A percentile compares a stretch with the other conserved stretches of the same genome.
These are phyloP conservation scores for Chesias legatella DNA, from an alignment of 2,888 invertebrate genomes.

Conservation along the genomic window DNA sequence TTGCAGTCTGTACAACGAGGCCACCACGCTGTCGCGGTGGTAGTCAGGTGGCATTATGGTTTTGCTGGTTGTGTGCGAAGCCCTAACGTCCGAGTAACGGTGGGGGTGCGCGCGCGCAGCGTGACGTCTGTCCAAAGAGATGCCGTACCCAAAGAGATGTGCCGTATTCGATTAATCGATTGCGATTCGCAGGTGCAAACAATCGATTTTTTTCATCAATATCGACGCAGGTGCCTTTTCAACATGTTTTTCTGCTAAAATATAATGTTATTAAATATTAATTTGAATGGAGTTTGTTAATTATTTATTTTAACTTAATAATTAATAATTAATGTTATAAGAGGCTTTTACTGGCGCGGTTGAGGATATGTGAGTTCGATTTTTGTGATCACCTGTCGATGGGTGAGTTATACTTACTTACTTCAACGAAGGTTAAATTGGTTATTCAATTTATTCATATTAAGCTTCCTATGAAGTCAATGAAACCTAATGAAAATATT, in stretches of 20 bases:
- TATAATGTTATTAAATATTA: conserved; percentile 54
- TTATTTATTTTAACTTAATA: conserved; percentile 21
- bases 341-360: too few species aligned
- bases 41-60: neutral
- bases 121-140: conserved; percentile 46
- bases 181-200: conserved; percentile 71
- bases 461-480: too few species aligned
- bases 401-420: too few species aligned
- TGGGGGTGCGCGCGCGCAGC: conserved; percentile 60
- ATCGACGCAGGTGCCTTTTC: conserved; percentile 42
- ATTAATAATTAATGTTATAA: too few species aligned
- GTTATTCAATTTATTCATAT: too few species aligned
- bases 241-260: conserved; percentile 34
- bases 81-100: conserved; percentile 39
- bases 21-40: neutral
- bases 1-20: too few species aligned
- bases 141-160: conserved; percentile 41
- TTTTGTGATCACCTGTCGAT: too few species aligned
- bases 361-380: too few species aligned
- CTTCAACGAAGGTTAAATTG: too few species aligned
- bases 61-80: conserved; percentile 2
- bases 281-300: conserved; percentile 27
- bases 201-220: conserved; percentile 48
- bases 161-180: conserved; percentile 52
- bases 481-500: too few species aligned